Percentiles rank a stretch among this genome's conserved stretches.
Evolutionary conservation across 2,113 vertebrate species (phyloP).

Genomic region (Lepisosteus oculatus): DNA sequence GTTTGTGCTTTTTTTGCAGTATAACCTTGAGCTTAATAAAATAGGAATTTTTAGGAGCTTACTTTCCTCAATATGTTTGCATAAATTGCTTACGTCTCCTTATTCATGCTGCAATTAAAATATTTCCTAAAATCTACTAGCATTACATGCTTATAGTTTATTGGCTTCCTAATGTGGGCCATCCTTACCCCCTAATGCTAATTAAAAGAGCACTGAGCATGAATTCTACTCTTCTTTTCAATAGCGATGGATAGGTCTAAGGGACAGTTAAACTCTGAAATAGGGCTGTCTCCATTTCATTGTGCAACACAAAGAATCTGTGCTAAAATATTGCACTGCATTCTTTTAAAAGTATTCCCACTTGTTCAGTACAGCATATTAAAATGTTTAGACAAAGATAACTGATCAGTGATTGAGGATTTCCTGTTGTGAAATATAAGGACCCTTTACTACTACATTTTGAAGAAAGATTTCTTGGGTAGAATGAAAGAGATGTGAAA

Average conservation of each 20-base stretch:
- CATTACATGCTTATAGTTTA: not conserved
- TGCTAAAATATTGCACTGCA: too few relatives aligned
- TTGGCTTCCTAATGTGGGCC: not conserved
- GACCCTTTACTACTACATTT: too few relatives aligned
- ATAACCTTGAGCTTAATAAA: slow-evolving; percentile 12
- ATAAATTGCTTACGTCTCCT: slow-evolving; percentile 7
- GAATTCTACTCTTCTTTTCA: slow-evolving; percentile 1
- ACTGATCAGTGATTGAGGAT: too few relatives aligned
- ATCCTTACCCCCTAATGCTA: not conserved
- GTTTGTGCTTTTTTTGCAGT: not conserved
- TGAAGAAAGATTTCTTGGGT: too few relatives aligned
- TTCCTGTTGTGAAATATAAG: too few relatives aligned
- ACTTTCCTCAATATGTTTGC: not conserved
- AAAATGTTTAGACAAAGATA: too few relatives aligned
- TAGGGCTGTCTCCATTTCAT: too few relatives aligned
- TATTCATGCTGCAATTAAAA: slow-evolving; percentile 1
- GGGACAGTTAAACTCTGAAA: too few relatives aligned
- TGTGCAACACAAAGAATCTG: too few relatives aligned
- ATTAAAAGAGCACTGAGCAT: slow-evolving; percentile 2
- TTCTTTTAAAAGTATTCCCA: too few relatives aligned
- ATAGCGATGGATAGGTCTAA: not conserved
- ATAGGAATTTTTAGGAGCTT: not conserved
- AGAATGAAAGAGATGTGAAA: too few relatives aligned
- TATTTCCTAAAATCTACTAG: not conserved
- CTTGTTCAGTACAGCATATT: too few relatives aligned